These are phyloP conservation scores for Eupithecia exiguata DNA, from an alignment of 2,888 invertebrate species.

Conservation along the genomic window DNA sequence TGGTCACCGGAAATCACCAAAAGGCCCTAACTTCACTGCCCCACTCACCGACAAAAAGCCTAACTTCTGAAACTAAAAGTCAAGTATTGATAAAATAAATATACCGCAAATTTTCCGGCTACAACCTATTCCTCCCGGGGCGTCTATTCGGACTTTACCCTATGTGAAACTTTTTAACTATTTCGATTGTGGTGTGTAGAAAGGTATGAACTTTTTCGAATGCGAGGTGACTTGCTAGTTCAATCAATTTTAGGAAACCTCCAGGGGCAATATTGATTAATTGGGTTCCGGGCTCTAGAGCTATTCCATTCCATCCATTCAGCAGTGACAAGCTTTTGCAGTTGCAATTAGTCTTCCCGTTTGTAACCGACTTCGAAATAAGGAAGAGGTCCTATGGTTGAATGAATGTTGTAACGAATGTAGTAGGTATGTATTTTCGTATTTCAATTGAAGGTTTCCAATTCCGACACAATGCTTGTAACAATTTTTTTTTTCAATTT, in stretches of 20 bases:
- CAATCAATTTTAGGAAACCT: neutral
- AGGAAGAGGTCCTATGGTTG: neutral
- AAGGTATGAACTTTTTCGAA: neutral
- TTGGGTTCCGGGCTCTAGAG: neutral
- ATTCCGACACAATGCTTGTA: neutral
- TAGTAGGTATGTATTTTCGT: neutral
- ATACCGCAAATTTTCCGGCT: too few species aligned
- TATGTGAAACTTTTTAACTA: too few species aligned
- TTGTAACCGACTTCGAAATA: neutral
- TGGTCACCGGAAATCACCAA: too few species aligned
- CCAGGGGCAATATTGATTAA: neutral
- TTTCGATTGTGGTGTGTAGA: too few species aligned
- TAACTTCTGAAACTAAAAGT: too few species aligned
- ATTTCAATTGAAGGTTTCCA: neutral
- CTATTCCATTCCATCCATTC: neutral
- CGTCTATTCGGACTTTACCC: neutral
- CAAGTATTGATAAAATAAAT: too few species aligned
- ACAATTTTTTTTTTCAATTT: too few species aligned
- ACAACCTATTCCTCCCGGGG: too few species aligned
- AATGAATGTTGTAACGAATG: neutral
- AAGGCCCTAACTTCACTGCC: too few species aligned
- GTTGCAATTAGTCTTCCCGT: neutral
- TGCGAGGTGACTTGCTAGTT: neutral
- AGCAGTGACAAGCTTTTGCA: neutral
- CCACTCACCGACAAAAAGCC: too few species aligned